These are phyloP conservation scores for Tridacna gigas DNA, from an alignment of 2,888 invertebrate genomes.

Conservation along the genomic window DNA sequence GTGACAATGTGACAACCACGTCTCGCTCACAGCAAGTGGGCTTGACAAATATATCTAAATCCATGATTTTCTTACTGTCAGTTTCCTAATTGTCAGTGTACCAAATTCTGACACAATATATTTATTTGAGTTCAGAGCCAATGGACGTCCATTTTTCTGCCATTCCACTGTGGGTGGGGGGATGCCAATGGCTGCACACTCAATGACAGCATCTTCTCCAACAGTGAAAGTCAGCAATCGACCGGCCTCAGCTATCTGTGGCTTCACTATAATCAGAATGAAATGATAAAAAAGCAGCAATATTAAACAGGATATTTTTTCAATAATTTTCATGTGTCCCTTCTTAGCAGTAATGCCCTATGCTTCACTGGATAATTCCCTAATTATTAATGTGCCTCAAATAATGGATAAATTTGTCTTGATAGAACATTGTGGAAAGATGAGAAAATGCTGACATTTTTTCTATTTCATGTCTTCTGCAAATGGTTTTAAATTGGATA, in stretches of 20 bases:
- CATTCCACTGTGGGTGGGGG: conserved; percentile 84
- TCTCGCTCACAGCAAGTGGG: no score
- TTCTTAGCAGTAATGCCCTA: no score
- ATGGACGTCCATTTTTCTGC: conserved; percentile 82
- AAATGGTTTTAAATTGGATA: no score
- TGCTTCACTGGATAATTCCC: no score
- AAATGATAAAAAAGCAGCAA: not conserved
- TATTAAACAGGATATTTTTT: not conserved
- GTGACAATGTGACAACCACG: no score
- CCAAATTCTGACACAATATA: conserved; percentile 62
- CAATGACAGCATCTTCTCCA: conserved; percentile 77
- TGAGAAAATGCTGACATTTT: no score
- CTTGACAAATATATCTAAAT: no score
- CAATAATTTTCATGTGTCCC: no score
- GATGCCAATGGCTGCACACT: conserved; percentile 82
- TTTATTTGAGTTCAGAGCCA: conserved; percentile 54
- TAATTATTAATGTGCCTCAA: no score
- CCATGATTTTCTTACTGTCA: conserved; percentile 60
- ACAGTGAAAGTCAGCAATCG: conserved; percentile 76
- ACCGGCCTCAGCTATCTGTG: conserved; percentile 77
- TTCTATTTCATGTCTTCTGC: no score
- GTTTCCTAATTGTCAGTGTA: conserved; percentile 61
- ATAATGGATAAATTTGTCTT: no score
- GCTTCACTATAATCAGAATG: conserved; percentile 80
- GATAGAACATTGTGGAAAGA: no score